phyloP scores from a whole-genome alignment of 2,113 vertebrate genomes.

The Arothron firmamentum region DNA sequence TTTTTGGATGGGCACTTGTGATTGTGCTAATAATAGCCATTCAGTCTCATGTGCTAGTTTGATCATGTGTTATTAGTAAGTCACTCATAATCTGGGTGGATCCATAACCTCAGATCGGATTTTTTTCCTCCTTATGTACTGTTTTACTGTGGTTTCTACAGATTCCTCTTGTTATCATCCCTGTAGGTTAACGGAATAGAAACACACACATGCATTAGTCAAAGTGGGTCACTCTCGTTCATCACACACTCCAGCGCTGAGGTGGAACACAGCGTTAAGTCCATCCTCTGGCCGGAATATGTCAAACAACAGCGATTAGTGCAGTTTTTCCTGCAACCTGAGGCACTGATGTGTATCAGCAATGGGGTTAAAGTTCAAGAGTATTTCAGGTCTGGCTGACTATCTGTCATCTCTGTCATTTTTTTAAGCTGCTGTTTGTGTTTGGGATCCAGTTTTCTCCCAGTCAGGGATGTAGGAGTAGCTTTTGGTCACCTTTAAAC shows the following conservation, averaged over 20 bases:
- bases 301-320: slow-evolving; percentile 14
- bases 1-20: slow-evolving; percentile 44
- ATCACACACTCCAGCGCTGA: slow-evolving; percentile 34
- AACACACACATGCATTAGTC: slow-evolving; percentile 15
- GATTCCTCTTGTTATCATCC: slow-evolving; percentile 15
- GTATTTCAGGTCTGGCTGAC: slow-evolving; percentile 27
- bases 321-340: slow-evolving; percentile 12
- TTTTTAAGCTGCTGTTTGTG: slow-evolving; percentile 27
- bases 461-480: slow-evolving; percentile 21
- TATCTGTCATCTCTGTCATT: slow-evolving; percentile 35
- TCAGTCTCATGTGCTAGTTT: slow-evolving; percentile 28
- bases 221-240: slow-evolving; percentile 53
- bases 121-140: not conserved
- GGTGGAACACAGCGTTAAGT: slow-evolving; percentile 4
- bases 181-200: slow-evolving; percentile 30
- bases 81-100: slow-evolving; percentile 4
- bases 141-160: not conserved
- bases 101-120: not conserved
- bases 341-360: slow-evolving; percentile 13
- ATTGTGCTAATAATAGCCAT: slow-evolving; percentile 54
- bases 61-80: slow-evolving; percentile 39
- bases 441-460: slow-evolving; percentile 35
- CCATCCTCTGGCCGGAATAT: slow-evolving; percentile 11
- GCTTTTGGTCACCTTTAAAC: slow-evolving; percentile 49
- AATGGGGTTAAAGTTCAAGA: slow-evolving; percentile 23